Percentiles rank a stretch among this genome's conserved stretches.
These are phyloP conservation scores for Oreotragus oreotragus DNA, from an alignment of 2,113 vertebrate species.

Conservation along the genomic window DNA sequence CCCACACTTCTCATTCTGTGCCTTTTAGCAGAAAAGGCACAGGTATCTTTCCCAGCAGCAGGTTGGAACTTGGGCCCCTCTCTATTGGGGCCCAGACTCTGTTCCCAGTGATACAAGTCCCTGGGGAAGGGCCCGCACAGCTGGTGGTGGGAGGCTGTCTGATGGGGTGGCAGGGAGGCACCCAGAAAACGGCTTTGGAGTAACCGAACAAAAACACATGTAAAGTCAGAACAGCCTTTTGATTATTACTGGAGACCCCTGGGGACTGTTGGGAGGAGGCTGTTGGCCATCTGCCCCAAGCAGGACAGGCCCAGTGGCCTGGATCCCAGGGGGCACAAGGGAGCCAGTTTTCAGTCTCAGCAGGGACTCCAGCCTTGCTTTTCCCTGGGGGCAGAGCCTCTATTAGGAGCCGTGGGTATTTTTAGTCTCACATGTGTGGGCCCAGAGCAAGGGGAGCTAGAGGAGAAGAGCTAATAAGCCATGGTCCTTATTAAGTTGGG, in stretches of 20 bases:
- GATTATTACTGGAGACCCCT: not conserved
- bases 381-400: slow-evolving; percentile 38
- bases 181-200: not conserved
- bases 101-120: not conserved
- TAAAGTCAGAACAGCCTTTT: not conserved
- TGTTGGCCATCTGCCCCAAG: not conserved
- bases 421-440: slow-evolving; percentile 70
- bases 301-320: not conserved
- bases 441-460: slow-evolving; percentile 41
- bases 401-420: slow-evolving; percentile 58
- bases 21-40: not conserved
- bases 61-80: not conserved
- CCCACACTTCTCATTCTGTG: not conserved
- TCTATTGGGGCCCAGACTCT: not conserved
- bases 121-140: not conserved
- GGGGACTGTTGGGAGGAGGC: not conserved
- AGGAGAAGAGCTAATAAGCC: slow-evolving; percentile 56
- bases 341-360: not conserved
- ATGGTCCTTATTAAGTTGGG: slow-evolving; percentile 41
- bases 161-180: not conserved
- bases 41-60: not conserved
- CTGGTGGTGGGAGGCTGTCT: not conserved
- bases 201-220: not conserved
- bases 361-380: not conserved
- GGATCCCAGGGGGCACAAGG: not conserved